Evolutionary conservation across 2,888 invertebrate genomes (phyloP), one percentile per base, ranked within the genome.

Genomic region (Spodoptera exigua): DNA sequence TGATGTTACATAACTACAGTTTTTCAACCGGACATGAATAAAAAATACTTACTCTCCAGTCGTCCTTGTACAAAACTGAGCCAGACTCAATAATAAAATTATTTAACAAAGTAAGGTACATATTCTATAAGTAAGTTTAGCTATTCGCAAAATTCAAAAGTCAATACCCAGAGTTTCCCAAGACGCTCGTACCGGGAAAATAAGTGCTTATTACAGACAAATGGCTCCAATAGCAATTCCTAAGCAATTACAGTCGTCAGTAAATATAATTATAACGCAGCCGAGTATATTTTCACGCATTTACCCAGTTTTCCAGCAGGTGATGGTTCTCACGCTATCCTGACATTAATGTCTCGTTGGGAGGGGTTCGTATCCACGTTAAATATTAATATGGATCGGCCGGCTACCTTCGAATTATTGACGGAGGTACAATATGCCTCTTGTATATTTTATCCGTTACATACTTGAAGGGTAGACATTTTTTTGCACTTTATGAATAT

Each of bases 331-430:
- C 91, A 90, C 87, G 85, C 76, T 79, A 81, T 81, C 76, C 81
- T 73, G 72, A 81, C 82, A 88, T 86, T 86, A 85, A 82, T 78
- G 79, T 78, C 80, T 84, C 81, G 80, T 81, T 65, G 81, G 65
- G 73, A 83, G 84, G 87, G 85, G 78, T 84, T 83, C 82, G 82
- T 81, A 74, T 74, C 78, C 75, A 71, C 76, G 74, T 90, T 87
- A 86, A 90, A 88, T 90, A 90, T 90, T 89, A 85, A 90, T 83
- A 80, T 74, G 76, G 72, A 73, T 74, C 66, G 76, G 67, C 78
- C 77, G 46, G 46, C 65, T 63, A 58, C 67, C 76, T 61, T 71
- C 70, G 51, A 67, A 72, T 65, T 75, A 72, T 78, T 62, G 70
- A 70, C 65, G 63, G 49, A 67, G 65, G 54, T 67, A 67, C 54